Conservation (phyloP, 2,113 vertebrate species). For the Odocoileus hemionus region DNA sequence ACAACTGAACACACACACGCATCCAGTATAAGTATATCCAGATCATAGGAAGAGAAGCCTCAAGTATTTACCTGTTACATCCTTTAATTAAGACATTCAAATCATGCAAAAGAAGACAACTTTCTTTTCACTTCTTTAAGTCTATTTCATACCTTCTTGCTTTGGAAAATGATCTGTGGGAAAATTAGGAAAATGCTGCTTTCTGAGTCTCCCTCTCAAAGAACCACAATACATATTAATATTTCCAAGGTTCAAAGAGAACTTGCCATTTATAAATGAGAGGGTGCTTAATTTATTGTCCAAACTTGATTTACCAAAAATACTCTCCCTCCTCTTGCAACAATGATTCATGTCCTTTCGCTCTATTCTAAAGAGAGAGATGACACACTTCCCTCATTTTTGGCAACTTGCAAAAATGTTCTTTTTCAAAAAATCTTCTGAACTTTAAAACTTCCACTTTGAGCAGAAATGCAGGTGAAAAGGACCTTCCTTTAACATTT, state of each 20-base stretch:
- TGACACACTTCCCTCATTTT: neutral
- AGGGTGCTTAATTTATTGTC: neutral
- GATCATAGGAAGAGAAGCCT: neutral
- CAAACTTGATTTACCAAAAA: neutral
- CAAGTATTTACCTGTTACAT: neutral
- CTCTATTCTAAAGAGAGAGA: neutral
- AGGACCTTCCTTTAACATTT: neutral
- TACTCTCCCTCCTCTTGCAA: neutral
- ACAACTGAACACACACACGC: neutral
- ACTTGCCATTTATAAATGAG: neutral
- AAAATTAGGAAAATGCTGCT: neutral
- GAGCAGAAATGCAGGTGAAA: slow-evolving; percentile 11
- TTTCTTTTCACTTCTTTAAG: neutral
- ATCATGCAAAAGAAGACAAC: neutral
- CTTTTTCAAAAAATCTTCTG: neutral
- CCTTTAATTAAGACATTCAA: neutral
- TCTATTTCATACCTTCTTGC: neutral
- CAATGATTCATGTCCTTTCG: neutral
- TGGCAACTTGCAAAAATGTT: neutral
- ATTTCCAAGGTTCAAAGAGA: neutral
- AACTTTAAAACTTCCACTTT: neutral
- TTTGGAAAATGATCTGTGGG: neutral
- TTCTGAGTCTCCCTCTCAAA: neutral
- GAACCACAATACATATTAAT: neutral
- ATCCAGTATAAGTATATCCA: neutral